Base-by-base conservation (phyloP, 2,888 invertebrate species). In the Spatulosminthurus flaviceps region DNA sequence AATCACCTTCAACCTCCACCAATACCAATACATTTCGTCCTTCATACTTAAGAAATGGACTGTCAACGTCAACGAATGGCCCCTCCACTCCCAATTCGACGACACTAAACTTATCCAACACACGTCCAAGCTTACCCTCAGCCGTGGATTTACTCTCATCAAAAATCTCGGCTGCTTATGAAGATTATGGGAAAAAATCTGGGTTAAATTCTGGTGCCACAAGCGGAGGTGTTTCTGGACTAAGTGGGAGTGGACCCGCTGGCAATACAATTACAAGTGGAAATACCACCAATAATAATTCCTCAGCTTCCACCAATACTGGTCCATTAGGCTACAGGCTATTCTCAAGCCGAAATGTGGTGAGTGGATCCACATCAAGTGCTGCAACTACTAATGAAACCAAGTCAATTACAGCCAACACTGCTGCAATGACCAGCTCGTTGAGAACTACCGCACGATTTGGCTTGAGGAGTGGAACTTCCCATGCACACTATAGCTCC, bases 381-480 rank as follows among this genome's bases (percentile, higher is more conserved):
- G 29, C 34, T 34, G 29, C 60, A 34, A 13, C 61, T 29, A 34
- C 19, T n/a, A n/a, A 21, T 26, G 61, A 34, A 21, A 16, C 70
- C 2, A 70, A 69, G 29, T 22, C 71, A 34, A 61, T 29, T 28
- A 60, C 26, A n/a, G 71, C 60, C 24, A 77, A 77, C 34, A 75
- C 83, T 19, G 41, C 80, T 24, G 73, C 82, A 43, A 81, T 81
- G 28, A 81, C 83, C 41, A 83, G 82, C 72, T 83, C 85, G 66
- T 77, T 85, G 29, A 80, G 84, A 66, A 80, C 84, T 11, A 82
- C 83, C 1, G 80, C 83, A 29, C 61, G 84, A 64, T 83, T 82
- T 79, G 83, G 84, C 16, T 77, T 84, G 13, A 77, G 82, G 76
- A 83, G 82, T 61, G 83, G 84, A 19, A 74, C 82, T 29, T 79